Evolutionary conservation across 2,113 vertebrate genomes (phyloP).

Genomic region (Macrotus californicus): DNA sequence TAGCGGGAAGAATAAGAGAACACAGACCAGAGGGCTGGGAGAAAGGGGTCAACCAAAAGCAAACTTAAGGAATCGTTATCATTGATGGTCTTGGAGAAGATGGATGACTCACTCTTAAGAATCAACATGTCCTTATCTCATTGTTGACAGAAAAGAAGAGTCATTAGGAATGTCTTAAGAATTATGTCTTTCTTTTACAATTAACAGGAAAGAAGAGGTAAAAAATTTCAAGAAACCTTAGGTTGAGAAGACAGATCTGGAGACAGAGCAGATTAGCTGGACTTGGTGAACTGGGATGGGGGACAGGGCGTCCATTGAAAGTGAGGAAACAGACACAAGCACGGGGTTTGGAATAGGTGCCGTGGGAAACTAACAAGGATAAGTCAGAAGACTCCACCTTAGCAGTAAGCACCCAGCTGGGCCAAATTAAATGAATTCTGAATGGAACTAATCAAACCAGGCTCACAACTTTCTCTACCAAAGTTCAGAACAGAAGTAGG

Average conservation of each 20-base stretch:
- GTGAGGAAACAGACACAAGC: background rate
- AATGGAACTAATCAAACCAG: background rate
- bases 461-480: background rate
- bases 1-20: background rate
- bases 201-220: background rate
- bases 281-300: background rate
- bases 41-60: background rate
- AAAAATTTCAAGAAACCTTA: background rate
- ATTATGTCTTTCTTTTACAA: background rate
- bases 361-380: background rate
- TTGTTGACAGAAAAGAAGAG: background rate
- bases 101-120: background rate
- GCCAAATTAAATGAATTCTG: background rate
- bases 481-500: background rate
- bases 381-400: background rate
- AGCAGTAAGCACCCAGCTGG: background rate
- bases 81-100: background rate
- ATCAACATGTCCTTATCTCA: background rate
- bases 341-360: background rate
- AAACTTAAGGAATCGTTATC: background rate
- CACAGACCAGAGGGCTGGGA: background rate
- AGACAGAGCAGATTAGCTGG: background rate
- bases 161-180: background rate
- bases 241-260: background rate
- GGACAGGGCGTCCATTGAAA: background rate